Evolutionary conservation across 2,113 vertebrate species (phyloP), one percentile per base, ranked within the genome.

Genomic region (Dermatemys mawii): DNA sequence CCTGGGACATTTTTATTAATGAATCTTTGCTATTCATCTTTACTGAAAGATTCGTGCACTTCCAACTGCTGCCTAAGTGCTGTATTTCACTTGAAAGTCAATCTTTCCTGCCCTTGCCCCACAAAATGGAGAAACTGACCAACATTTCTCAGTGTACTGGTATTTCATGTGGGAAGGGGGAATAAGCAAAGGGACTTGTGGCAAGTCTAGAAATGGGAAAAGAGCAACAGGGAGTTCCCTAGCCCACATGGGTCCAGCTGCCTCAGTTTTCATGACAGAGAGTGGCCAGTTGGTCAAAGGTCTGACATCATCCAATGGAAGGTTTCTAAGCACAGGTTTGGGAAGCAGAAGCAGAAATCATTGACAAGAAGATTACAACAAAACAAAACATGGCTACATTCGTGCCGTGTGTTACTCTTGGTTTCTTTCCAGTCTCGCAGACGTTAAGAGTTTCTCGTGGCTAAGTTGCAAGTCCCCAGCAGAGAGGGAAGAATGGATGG

Each of bases 211-310:
- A 97, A 92, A 97, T 96, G 96, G 95, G 96, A 97, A 95, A 88
- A 97, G 86, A 97, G 96, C 97, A 86, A 97, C 85, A 97, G 96
- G 97, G 97, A 97, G 96, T 94, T 98, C 94, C 97, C 96, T 97
- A 93, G 94, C 96, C 97, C 96, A 98, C 87, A 70, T 2, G 96
- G 95, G 96, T 94, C 85, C 87, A 94, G 96, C 50, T 97, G 97
- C 96, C 97, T 98, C 94, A 94, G 96, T 83, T 97, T 94, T 98
- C 97, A 96, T 97, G 96, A 98, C 97, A 98, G 95, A 98, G 97
- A 97, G 92, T 94, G 89, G 97, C 98, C 97, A 97, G 97, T 97
- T 98, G 97, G 96, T 98, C 98, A 98, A 98, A 98, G 96, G 97
- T 98, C 97, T 98, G 97, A 98, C 97, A 97, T 88, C 92, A 94